Evolutionary conservation across 2,888 invertebrate genomes (phyloP), one percentile per base, ranked within the genome.

Genomic region (Brachyopa scutellaris): DNA sequence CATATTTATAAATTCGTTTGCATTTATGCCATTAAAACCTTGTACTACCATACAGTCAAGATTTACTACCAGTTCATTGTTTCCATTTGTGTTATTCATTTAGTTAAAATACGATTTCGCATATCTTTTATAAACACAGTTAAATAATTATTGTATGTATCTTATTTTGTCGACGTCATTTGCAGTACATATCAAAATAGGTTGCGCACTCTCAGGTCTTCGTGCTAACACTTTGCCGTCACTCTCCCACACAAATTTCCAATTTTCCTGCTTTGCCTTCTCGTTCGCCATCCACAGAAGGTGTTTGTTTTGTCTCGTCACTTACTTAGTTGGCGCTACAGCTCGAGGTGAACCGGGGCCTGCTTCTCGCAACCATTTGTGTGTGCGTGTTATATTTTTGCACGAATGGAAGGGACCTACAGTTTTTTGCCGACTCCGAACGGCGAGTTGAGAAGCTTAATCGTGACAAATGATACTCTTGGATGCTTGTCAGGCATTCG

Each of bases 21-120:
- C 7, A 49, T 49, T 21, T 1, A 47, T 15, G 19, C 15, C 23
- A 26, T n/a, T 53, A 55, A 55, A 38, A 36, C 38, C 55, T 17
- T 38, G 11, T 55, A 55, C 38, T 19, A 55, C 61, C 59, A 19
- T 59, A 42, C 42, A 59, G 19, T 59, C 4, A 9, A 36, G 15
- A 2, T 42, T n/a, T 9, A 55, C 9, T 11, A 11, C 0, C 13
- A 55, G 15, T 2, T n/a, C 11, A 13, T 38, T 4, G 13, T 42
- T 33, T 45, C 19, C 11, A 45, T 61, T 61, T 45, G 42, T 45
- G 11, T 45, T 61, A 1, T 61, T 13, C 45, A 61, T 45, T 61
- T 33, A 7, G 1, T 4, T 23, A 9, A 2, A n/a, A 21, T 1
- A 49, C 29, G 29, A 8, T 42, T 42, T 0, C 17, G 7, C 5